A percentile compares a stretch with the other conserved stretches of the same genome.
These are phyloP conservation scores for Dendrolimus punctatus DNA, from an alignment of 1,140 invertebrate species.

Conservation along the genomic window DNA sequence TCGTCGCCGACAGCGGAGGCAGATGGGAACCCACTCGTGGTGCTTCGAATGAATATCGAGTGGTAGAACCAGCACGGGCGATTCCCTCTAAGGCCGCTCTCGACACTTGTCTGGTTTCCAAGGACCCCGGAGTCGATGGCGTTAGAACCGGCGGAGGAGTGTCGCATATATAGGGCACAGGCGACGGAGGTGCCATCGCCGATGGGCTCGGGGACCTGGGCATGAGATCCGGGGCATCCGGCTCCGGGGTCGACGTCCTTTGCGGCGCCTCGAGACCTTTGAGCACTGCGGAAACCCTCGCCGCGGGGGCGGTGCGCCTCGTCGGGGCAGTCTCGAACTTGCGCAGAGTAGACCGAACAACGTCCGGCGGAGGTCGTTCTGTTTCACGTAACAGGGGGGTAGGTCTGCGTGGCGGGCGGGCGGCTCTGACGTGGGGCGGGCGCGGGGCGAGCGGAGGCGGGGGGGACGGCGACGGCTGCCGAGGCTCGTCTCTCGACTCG, in stretches of 20 bases:
- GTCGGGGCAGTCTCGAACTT: slow-evolving; percentile 85
- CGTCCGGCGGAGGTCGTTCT: slow-evolving; percentile 87
- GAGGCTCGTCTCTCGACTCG: slow-evolving; percentile 53
- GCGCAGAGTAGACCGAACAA: slow-evolving; percentile 86
- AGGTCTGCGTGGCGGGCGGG: slow-evolving; percentile 75
- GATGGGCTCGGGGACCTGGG: slow-evolving; percentile 37
- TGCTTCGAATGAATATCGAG: slow-evolving; percentile 75
- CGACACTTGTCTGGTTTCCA: slow-evolving; percentile 58
- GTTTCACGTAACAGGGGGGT: slow-evolving; percentile 82
- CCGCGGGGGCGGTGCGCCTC: slow-evolving; percentile 59
- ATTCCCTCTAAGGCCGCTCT: slow-evolving; percentile 78
- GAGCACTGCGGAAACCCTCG: slow-evolving; percentile 45
- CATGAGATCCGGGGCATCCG: slow-evolving; percentile 14
- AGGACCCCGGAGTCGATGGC: too few species aligned
- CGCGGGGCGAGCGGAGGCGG: slow-evolving; percentile 31
- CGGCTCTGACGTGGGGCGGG: slow-evolving; percentile 73
- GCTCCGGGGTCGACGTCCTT: slow-evolving; percentile 55
- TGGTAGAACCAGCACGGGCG: slow-evolving; percentile 75
- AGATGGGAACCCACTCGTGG: slow-evolving; percentile 63
- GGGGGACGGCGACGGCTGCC: slow-evolving; percentile 22
- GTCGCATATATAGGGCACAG: not conserved
- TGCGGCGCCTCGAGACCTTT: slow-evolving; percentile 35
- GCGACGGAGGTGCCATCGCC: slow-evolving; percentile 17
- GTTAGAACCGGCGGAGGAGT: too few species aligned
- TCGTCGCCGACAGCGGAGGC: slow-evolving; percentile 66